Evolutionary conservation across 2,113 vertebrate genomes (phyloP), one percentile per base, ranked within the genome.

Genomic region (Alethe diademata): DNA sequence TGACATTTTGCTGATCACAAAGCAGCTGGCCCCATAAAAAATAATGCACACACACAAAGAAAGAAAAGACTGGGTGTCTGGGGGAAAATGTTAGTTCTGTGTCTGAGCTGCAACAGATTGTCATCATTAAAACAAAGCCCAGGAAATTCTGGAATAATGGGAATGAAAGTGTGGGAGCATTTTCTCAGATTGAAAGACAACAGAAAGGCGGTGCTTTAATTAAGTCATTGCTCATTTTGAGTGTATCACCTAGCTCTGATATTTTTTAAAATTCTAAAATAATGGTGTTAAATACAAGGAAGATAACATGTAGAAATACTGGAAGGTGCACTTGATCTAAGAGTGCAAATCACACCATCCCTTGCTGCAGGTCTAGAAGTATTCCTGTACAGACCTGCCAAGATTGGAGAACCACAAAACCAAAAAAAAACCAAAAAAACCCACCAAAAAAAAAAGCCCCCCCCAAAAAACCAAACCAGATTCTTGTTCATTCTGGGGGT

Each of bases 1-100:
- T 97, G 97, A 97, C 97, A 98, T 97, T 97, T 97, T 7, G 17
- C 85, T 95, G 92, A 97, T 97, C 94, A 94, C 86, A 96, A 97
- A 92, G 95, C 97, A 98, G 95, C 97, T 98, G 97, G 92, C 82
- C 97, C 96, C 82, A 76, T 96, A 95, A 96, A 96, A 97, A 96
- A 89, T 89, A 95, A 91, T 91, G 89, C 70, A 8, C 82, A 83
- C 40, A 54, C 88, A 97, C 91, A 93, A 95, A 93, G 96, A 97
- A 96, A 95, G 78, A 95, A 96, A 86, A 64, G 92, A 79, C 45
- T 78, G 84, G 54, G 89, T 96, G 96, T 96, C 95, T 96, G 53
- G 91, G 94, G 94, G 84, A 84, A 97, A 97, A 96, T 88, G 69
- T 73, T 93, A 82, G 76, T 78, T 94, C 84, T 96, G 42, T 92